Percentiles rank a stretch among this genome's conserved stretches.
phyloP scores from a whole-genome alignment of 1,140 invertebrate genomes.

The Nasonia vitripennis region DNA sequence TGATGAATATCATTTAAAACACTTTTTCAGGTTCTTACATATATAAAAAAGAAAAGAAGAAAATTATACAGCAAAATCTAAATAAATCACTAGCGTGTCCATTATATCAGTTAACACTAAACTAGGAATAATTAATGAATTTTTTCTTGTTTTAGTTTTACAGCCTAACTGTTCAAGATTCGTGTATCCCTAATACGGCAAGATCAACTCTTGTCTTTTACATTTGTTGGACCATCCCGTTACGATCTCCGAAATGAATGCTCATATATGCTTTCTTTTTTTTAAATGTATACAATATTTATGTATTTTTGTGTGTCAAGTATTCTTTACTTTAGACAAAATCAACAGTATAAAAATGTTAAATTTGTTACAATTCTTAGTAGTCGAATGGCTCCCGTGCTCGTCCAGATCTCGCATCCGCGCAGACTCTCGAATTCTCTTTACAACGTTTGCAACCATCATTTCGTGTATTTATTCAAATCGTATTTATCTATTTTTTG shows the following conservation, averaged over 20 bases:
- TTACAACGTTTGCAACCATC: slow-evolving; percentile 29
- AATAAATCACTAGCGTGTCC: slow-evolving; percentile 39
- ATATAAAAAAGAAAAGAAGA: slow-evolving; percentile 61
- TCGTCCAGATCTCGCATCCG: slow-evolving; percentile 47
- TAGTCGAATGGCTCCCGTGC: slow-evolving; percentile 50
- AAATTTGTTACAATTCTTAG: slow-evolving; percentile 51
- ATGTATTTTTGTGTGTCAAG: background rate
- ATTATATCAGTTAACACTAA: slow-evolving; percentile 48
- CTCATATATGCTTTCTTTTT: slow-evolving; percentile 50
- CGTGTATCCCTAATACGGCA: slow-evolving; percentile 30
- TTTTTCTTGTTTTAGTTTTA: slow-evolving; percentile 48
- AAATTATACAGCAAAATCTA: slow-evolving; percentile 60
- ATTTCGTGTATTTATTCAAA: slow-evolving; percentile 14
- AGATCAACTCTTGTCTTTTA: slow-evolving; percentile 38
- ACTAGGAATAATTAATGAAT: slow-evolving; percentile 54
- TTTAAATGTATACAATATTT: background rate
- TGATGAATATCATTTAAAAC: slow-evolving; percentile 65
- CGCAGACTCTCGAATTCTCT: slow-evolving; percentile 49
- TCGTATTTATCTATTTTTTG: slow-evolving; percentile 5
- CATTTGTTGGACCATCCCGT: slow-evolving; percentile 42
- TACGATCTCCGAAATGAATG: slow-evolving; percentile 51
- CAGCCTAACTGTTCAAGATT: slow-evolving; percentile 33
- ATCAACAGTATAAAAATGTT: slow-evolving; percentile 55
- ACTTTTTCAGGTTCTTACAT: slow-evolving; percentile 62
- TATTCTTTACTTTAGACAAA: slow-evolving; percentile 46